Percentiles rank a stretch among this genome's conserved stretches.
Evolutionary conservation across 2,888 invertebrate genomes (phyloP).

Genomic region (Dusona sp.): DNA sequence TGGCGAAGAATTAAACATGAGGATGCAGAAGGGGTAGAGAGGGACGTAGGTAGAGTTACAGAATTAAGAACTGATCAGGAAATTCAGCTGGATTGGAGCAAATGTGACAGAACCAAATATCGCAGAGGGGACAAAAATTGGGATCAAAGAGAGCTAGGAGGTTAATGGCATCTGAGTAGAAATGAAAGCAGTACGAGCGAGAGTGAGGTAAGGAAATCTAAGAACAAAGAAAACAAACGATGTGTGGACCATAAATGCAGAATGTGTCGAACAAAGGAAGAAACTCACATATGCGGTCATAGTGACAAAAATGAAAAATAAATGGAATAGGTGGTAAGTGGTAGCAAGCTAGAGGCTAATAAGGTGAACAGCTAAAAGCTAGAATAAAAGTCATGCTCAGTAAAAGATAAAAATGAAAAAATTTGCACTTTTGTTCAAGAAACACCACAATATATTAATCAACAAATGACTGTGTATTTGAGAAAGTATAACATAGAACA

Average conservation of each 20-base stretch:
- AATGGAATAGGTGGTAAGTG: no score
- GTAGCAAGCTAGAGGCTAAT: no score
- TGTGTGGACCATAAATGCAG: not conserved
- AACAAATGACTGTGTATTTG: not conserved
- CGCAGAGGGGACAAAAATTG: not conserved
- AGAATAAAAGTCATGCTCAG: no score
- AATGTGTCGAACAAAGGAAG: not conserved
- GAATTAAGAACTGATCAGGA: not conserved
- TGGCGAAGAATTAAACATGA: not conserved
- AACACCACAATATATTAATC: not conserved
- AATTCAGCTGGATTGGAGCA: not conserved
- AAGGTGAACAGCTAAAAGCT: no score
- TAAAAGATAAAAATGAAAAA: not conserved
- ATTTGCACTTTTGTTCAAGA: not conserved
- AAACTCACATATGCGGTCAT: no score
- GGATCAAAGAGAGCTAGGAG: not conserved
- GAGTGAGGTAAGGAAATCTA: not conserved
- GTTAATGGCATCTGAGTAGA: not conserved
- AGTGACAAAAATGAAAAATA: no score
- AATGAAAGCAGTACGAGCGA: not conserved
- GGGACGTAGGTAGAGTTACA: not conserved
- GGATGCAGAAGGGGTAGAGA: not conserved
- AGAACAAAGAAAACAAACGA: not conserved
- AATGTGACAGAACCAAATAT: not conserved
- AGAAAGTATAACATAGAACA: not conserved